These are phyloP conservation scores for Pollicipes pollicipes DNA, from an alignment of 1,140 invertebrate genomes.

Conservation along the genomic window DNA sequence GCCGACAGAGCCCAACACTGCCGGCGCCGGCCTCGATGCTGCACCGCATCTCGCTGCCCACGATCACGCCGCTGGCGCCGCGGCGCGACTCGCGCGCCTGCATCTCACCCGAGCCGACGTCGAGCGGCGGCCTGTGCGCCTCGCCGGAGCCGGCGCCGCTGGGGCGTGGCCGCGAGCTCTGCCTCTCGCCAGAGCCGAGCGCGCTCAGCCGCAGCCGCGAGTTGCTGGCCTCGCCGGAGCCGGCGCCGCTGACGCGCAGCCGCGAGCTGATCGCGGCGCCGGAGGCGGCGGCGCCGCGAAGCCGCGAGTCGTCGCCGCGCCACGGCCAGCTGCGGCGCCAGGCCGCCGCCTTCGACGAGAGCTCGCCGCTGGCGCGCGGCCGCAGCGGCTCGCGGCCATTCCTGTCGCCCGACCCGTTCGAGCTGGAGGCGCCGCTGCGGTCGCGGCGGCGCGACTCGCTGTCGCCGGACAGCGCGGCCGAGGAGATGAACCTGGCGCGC, in stretches of 20 bases:
- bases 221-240: too few relatives aligned
- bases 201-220: neutral
- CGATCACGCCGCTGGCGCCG: neutral
- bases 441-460: constrained; percentile 49
- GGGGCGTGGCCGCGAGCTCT: too few relatives aligned
- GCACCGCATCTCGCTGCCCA: neutral
- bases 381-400: constrained; percentile 58
- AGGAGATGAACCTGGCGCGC: constrained; percentile 23
- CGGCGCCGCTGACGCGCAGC: too few relatives aligned
- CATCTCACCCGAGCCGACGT: too few relatives aligned
- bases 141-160: too few relatives aligned
- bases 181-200: neutral
- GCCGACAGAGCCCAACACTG: too few relatives aligned
- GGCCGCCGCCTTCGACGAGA: constrained; percentile 69
- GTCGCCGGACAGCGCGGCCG: constrained; percentile 61
- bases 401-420: constrained; percentile 42
- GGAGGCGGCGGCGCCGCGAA: too few relatives aligned
- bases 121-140: too few relatives aligned
- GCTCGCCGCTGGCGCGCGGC: constrained; percentile 24
- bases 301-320: too few relatives aligned
- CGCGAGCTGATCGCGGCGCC: too few relatives aligned
- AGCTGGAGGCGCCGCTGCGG: constrained; percentile 1
- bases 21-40: too few relatives aligned
- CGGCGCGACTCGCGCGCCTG: neutral
- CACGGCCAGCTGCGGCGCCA: constrained; percentile 44